phyloP scores from a whole-genome alignment of 2,888 invertebrate species.

The Nasonovia ribisnigri region DNA sequence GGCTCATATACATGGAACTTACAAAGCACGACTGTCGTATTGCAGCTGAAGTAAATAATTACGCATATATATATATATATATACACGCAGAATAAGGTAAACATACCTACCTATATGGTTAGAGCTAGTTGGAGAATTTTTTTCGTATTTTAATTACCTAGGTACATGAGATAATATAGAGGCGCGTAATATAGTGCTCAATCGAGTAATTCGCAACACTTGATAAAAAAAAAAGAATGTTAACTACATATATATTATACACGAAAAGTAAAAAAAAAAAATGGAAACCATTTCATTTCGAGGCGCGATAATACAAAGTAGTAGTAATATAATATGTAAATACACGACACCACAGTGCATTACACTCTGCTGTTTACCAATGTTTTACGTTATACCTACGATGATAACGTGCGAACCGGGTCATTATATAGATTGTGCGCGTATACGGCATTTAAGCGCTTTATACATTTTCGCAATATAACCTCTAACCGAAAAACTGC shows the following conservation, averaged over 20 bases:
- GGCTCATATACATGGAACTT: too few species aligned
- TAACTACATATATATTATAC: background rate
- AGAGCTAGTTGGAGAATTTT: background rate
- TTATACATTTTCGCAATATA: constrained; percentile 37
- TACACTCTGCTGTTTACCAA: constrained; percentile 12
- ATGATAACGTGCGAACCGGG: constrained; percentile 56
- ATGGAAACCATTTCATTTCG: background rate
- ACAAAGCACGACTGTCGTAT: background rate
- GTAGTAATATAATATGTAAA: background rate
- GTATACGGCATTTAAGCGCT: constrained; percentile 13
- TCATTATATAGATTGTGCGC: constrained; percentile 38
- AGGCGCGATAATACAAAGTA: background rate
- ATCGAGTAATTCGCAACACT: background rate
- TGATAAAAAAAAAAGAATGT: constrained; percentile 10
- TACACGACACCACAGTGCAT: background rate
- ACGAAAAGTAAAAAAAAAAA: background rate
- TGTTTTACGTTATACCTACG: background rate
- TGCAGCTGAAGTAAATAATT: background rate
- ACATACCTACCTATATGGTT: background rate
- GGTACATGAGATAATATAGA: background rate
- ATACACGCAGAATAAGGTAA: too few species aligned
- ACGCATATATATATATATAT: too few species aligned
- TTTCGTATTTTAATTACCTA: constrained; percentile 3
- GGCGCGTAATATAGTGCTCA: background rate
- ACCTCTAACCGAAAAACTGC: constrained; percentile 32